A percentile compares a stretch with the other conserved stretches of the same genome.
Conservation (phyloP, 2,113 vertebrate genomes). For the Xenopus borealis region DNA sequence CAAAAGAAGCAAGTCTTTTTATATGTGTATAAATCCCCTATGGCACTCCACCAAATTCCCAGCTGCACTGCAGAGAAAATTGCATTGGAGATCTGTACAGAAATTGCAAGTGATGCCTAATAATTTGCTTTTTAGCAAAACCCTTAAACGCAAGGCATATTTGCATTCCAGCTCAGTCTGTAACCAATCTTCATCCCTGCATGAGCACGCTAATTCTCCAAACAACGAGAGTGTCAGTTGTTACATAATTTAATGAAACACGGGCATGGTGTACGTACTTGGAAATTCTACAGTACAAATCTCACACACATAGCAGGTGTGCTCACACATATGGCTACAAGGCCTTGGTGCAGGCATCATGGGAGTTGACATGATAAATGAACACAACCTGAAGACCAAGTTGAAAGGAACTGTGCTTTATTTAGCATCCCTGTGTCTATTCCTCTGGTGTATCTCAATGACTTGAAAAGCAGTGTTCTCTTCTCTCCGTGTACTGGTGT, state of each 20-base stretch:
- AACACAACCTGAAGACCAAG: conserved; percentile 1
- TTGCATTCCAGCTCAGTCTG: too few relatives aligned
- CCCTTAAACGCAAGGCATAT: too few relatives aligned
- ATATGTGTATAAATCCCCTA: too few relatives aligned
- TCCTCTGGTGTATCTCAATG: neutral
- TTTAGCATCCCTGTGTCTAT: neutral
- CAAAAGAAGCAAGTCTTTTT: too few relatives aligned
- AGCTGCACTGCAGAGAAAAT: too few relatives aligned
- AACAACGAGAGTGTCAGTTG: neutral
- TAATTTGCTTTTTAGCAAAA: too few relatives aligned
- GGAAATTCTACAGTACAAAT: neutral
- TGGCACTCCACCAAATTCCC: too few relatives aligned
- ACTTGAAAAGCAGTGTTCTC: neutral
- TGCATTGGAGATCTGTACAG: too few relatives aligned
- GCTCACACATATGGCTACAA: conserved; percentile 1
- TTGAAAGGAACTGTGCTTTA: conserved; percentile 2
- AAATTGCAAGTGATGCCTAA: too few relatives aligned
- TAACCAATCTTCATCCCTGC: neutral
- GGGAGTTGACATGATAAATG: conserved; percentile 1
- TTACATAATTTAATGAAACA: neutral
- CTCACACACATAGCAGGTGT: neutral
- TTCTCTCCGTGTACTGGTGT: neutral
- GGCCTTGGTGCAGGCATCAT: conserved; percentile 2
- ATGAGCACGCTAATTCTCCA: neutral
- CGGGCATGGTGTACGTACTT: too few relatives aligned